Percentiles rank a stretch among this genome's conserved stretches.
Conservation (phyloP, 2,797 vertebrate species). For the Leptodactylus fallax region DNA sequence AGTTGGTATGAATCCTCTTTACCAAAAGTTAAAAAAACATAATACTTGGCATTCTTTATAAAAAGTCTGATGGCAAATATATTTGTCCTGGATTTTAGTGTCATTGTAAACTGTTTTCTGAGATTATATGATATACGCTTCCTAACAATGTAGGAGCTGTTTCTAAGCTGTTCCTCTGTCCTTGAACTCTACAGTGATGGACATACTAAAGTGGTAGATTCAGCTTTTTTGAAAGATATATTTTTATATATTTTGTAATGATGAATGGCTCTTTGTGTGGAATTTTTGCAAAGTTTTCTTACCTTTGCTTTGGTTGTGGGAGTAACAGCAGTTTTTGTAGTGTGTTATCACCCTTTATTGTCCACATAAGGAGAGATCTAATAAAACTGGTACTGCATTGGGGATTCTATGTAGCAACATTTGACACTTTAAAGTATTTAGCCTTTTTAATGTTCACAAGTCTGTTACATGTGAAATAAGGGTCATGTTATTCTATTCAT, state of each 20-base stretch:
- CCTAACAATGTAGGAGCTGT: not conserved
- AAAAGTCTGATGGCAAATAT: not conserved
- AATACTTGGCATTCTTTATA: too few species aligned
- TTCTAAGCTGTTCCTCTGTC: not conserved
- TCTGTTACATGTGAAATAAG: not conserved
- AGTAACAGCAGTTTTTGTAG: not conserved
- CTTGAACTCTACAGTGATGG: conserved; percentile 8
- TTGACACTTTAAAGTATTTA: not conserved
- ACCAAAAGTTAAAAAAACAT: too few species aligned
- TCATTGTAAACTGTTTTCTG: not conserved
- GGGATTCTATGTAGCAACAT: not conserved
- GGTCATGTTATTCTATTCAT: not conserved
- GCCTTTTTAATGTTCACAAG: not conserved
- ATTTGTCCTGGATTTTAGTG: not conserved
- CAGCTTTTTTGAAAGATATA: not conserved
- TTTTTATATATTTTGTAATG: not conserved
- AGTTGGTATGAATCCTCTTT: too few species aligned
- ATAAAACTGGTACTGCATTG: not conserved
- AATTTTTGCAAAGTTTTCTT: conserved; percentile 4
- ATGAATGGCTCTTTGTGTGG: not conserved
- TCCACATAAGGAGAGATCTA: not conserved
- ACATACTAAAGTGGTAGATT: not conserved
- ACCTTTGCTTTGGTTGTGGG: conserved; percentile 10
- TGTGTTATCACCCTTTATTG: not conserved
- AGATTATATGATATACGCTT: not conserved